These are phyloP conservation scores for Amphipoea lucens DNA, from an alignment of 2,888 invertebrate genomes.

Conservation along the genomic window DNA sequence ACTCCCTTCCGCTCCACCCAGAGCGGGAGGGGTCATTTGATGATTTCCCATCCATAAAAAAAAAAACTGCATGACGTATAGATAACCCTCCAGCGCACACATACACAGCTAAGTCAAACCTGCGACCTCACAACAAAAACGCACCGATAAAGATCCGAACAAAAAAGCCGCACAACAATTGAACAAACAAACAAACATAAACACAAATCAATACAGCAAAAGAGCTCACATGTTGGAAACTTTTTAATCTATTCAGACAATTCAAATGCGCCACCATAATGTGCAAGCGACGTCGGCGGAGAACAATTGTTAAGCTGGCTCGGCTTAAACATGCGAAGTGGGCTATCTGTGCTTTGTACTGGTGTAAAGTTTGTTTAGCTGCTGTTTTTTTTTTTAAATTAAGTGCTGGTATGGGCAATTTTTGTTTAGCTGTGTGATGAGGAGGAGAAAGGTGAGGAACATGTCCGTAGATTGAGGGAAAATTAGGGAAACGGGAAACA, in stretches of 20 bases:
- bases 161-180: slow-evolving; percentile 44
- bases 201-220: slow-evolving; percentile 70
- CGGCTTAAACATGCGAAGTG: slow-evolving; percentile 80
- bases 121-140: slow-evolving; percentile 26
- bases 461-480: neutral
- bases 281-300: slow-evolving; percentile 71
- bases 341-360: slow-evolving; percentile 76
- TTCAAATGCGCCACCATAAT: slow-evolving; percentile 80
- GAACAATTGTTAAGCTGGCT: slow-evolving; percentile 79
- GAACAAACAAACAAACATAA: slow-evolving; percentile 61
- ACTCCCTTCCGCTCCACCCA: too few species aligned
- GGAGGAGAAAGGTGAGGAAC: too few species aligned
- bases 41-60: too few species aligned
- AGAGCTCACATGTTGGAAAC: slow-evolving; percentile 71
- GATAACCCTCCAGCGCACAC: neutral
- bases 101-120: neutral
- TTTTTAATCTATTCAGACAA: slow-evolving; percentile 80
- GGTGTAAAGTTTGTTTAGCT: slow-evolving; percentile 54
- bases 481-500: neutral
- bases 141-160: slow-evolving; percentile 41
- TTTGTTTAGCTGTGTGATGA: slow-evolving; percentile 23
- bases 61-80: too few species aligned
- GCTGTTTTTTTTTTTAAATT: slow-evolving; percentile 52
- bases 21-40: too few species aligned
- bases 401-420: slow-evolving; percentile 31